phyloP scores from a whole-genome alignment of 2,113 vertebrate genomes.

The Crotophaga sulcirostris region DNA sequence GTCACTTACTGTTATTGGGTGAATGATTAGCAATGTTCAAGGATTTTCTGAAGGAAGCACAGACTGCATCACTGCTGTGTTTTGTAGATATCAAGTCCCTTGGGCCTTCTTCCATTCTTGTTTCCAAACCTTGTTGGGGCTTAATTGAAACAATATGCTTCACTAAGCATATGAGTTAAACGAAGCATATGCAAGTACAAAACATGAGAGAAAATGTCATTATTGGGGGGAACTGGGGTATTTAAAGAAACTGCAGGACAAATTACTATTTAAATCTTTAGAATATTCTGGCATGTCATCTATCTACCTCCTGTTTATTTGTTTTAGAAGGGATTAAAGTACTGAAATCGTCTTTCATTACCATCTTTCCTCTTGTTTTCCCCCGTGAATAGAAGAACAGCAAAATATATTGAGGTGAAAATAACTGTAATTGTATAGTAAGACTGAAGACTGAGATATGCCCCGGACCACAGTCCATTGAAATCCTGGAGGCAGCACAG shows the following conservation, averaged over 20 bases:
- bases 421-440: background rate
- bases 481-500: background rate
- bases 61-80: background rate
- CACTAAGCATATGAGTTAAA: constrained; percentile 38
- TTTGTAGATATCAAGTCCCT: constrained; percentile 19
- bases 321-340: background rate
- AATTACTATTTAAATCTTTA: background rate
- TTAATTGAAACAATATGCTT: constrained; percentile 66
- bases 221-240: background rate
- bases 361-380: background rate
- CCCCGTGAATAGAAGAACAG: background rate
- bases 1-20: constrained; percentile 17
- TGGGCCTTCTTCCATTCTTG: constrained; percentile 22
- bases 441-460: background rate
- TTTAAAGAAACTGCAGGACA: constrained; percentile 17
- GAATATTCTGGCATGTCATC: background rate
- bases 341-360: background rate
- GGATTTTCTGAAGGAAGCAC: constrained; percentile 9
- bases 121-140: constrained; percentile 48
- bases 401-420: background rate
- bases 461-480: background rate
- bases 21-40: constrained; percentile 4
- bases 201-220: constrained; percentile 19
- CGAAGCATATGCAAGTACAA: background rate
- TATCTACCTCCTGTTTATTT: background rate